Conservation (phyloP, 2,797 vertebrate genomes). For the Mastacembelus armatus region DNA sequence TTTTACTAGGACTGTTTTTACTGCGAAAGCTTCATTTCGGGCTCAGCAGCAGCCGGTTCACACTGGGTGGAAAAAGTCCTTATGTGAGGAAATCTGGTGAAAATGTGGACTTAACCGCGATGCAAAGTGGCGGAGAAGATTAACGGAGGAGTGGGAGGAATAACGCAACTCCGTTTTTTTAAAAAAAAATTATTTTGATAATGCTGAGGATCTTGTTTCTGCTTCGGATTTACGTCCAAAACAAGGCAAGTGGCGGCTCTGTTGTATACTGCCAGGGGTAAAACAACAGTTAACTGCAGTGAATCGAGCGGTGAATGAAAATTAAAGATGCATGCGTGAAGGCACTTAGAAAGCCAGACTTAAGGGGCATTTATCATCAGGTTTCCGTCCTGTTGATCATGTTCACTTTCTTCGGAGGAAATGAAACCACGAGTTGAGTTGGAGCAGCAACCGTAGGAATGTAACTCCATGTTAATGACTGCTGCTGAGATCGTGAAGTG, state of each 20-base stretch:
- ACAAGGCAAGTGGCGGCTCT: constrained; percentile 72
- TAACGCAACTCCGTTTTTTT: constrained; percentile 53
- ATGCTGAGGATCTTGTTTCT: constrained; percentile 71
- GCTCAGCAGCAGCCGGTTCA: constrained; percentile 40
- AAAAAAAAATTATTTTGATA: constrained; percentile 50
- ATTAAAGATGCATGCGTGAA: constrained; percentile 36
- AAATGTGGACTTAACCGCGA: constrained; percentile 53
- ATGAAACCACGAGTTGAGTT: constrained; percentile 38
- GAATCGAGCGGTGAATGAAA: constrained; percentile 6
- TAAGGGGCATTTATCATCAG: constrained; percentile 16
- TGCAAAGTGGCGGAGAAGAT: constrained; percentile 48
- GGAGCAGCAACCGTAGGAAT: constrained; percentile 9
- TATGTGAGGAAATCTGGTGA: constrained; percentile 31
- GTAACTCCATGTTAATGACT: constrained; percentile 29
- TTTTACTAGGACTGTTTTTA: constrained; percentile 53
- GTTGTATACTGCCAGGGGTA: constrained; percentile 27
- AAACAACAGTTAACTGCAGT: constrained; percentile 31
- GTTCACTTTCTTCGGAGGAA: constrained; percentile 15
- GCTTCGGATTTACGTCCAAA: constrained; percentile 59
- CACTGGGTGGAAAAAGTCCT: constrained; percentile 20
- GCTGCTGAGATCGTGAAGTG: constrained; percentile 43
- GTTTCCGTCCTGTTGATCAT: constrained; percentile 35
- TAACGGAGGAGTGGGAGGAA: constrained; percentile 49
- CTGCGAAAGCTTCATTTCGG: constrained; percentile 45
- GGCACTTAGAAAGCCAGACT: constrained; percentile 28